Evolutionary conservation across 1,140 invertebrate species (phyloP), one percentile per base, ranked within the genome.

Genomic region (Metopolophium dirhodum): DNA sequence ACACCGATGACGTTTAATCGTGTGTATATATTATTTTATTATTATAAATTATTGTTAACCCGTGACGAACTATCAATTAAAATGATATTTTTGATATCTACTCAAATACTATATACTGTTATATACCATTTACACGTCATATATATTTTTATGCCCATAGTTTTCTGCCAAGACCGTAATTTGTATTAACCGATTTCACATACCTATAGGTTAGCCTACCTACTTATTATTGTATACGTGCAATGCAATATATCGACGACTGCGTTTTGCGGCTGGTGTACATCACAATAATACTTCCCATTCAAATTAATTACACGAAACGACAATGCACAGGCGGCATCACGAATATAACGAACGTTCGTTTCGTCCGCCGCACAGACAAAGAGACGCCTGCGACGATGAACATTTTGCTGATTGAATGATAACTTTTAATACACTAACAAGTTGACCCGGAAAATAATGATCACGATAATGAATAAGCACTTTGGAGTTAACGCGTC

Each of bases 361-460:
- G 35, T 37, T 37, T 83, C 35, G 82, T 37, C 41, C 20, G 35
- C 20, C 8, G 82, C 82, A 83, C 35, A 83, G 82, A 37, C 82
- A 35, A 83, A 83, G 35, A 83, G 35, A 83, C 77, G 20, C 77
- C n/a, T 41, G 11, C 22, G n/a, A 51, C 51, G 47, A 37, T 37
- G 49, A 54, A 89, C 35, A 89, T 89, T 54, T 54, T 3, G 2
- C n/a, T 14, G 51, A 87, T 87, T 37, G 47, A 37, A 37, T 54
- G 49, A 89, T 89, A 14, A 54, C 35, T 89, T 35, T 89, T 14
- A 54, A 20, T 54, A 23, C 4, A 47, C 18, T 35, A 88, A 88
- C 49, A 37, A 54, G 87, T 54, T 54, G 49, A 89, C 87, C n/a
- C 23, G 49, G 26, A 54, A 89, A 89, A 89, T 89, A 89, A 89